Evolutionary conservation across 1,140 invertebrate species (phyloP), one percentile per base, ranked within the genome.

Genomic region (Sipha flava): DNA sequence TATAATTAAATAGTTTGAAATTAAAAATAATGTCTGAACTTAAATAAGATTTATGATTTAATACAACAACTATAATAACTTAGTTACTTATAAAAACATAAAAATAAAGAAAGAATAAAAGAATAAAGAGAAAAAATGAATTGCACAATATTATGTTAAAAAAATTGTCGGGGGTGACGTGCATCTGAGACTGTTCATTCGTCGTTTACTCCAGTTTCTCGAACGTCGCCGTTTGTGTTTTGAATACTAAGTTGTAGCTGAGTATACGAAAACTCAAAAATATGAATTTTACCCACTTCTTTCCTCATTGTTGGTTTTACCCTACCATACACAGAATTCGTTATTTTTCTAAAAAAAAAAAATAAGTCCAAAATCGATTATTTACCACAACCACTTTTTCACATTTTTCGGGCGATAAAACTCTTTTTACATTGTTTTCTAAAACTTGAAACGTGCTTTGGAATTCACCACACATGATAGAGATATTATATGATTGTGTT

Each of bases 171-270:
- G 34, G 52, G 37, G 14, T 37, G 31, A 77, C 34, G 73, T 59
- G 70, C 70, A 54, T 75, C 31, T 75, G 70, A n/a, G 52, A 77
- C 52, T 37, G 72, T 77, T 77, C 73, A 59, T 77, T 77, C 73
- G 73, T 77, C 52, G 73, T 57, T 26, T 45, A 70, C 26, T 70
- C 21, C 49, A 54, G 73, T 77, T 77, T 77, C 37, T 21, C 73
- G 23, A 37, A 57, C 14, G 47, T 6, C 7, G 47, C 14, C 7
- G 72, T 77, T 23, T 77, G 73, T 77, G 73, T 23, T 59, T 9
- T 77, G 73, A 77, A 77, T 77, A 77, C 49, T 77, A 77, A 77
- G 52, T 77, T 40, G 23, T 34, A 52, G 16, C 73, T 9, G n/a
- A 59, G 4, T 29, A 57, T 43, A 77, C 34, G 23, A 57, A 57